Percentiles rank a stretch among this genome's conserved stretches.
Conservation (phyloP, 2,797 vertebrate genomes). For the Rhincodon typus region DNA sequence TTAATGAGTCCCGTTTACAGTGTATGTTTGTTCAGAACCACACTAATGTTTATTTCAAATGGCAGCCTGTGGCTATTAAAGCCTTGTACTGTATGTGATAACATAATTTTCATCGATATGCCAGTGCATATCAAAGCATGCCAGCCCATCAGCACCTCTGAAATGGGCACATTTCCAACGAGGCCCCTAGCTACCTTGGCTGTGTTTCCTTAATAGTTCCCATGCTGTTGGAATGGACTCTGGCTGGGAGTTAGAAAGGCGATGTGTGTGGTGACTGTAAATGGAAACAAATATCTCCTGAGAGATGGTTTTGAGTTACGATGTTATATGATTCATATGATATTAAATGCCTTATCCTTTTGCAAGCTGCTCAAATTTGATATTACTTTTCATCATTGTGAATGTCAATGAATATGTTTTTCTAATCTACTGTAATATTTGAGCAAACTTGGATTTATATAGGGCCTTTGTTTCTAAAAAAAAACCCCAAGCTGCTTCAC, state of each 20-base stretch:
- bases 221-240: not conserved
- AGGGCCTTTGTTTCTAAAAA: not conserved
- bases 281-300: constrained; percentile 1
- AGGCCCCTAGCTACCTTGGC: constrained; percentile 26
- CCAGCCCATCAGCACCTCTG: constrained; percentile 25
- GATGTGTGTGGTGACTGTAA: not conserved
- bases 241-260: not conserved
- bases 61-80: constrained; percentile 26
- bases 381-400: not conserved
- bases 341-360: not conserved
- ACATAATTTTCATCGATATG: constrained; percentile 33
- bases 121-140: constrained; percentile 31
- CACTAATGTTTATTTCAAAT: constrained; percentile 33
- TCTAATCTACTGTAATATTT: not conserved
- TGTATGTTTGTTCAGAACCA: constrained; percentile 17
- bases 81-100: constrained; percentile 24
- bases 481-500: not conserved
- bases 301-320: not conserved
- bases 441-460: not conserved
- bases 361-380: not conserved
- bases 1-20: constrained; percentile 27
- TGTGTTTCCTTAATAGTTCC: constrained; percentile 18
- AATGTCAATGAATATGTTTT: not conserved
- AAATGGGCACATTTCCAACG: constrained; percentile 30
- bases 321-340: not conserved